Evolutionary conservation across 2,888 invertebrate genomes (phyloP).

Genomic region (Clepsis dumicolana): DNA sequence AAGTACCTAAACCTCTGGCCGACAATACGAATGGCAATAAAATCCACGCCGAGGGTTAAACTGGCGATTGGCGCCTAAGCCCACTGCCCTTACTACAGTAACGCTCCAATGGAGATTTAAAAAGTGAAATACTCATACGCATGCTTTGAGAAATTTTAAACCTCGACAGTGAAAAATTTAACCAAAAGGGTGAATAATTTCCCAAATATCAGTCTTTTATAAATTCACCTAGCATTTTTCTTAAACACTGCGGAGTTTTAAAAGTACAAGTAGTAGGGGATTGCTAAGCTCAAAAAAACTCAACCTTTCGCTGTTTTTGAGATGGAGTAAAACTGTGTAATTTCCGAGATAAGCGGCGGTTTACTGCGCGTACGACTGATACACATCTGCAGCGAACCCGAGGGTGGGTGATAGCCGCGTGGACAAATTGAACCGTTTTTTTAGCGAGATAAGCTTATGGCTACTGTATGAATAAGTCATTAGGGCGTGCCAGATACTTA

Average conservation of each 20-base stretch:
- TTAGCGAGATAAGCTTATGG: conserved; percentile 50
- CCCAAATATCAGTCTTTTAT: no score
- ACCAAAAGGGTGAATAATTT: no score
- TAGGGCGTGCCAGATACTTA: conserved; percentile 4
- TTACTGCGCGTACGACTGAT: conserved; percentile 64
- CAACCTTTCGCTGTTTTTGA: conserved; percentile 71
- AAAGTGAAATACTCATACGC: no score
- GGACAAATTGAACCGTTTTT: conserved; percentile 52
- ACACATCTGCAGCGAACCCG: conserved; percentile 64
- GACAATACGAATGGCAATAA: conserved; percentile 84
- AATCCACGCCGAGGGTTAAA: conserved; percentile 73
- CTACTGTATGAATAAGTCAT: conserved; percentile 46
- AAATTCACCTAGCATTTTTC: no score
- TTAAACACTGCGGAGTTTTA: neutral
- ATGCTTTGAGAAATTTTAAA: no score
- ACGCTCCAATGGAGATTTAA: neutral
- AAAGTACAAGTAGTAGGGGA: conserved; percentile 56
- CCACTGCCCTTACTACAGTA: conserved; percentile 62
- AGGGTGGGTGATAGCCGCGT: conserved; percentile 52
- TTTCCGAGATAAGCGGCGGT: conserved; percentile 77
- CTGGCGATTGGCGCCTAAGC: conserved; percentile 71
- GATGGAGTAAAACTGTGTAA: conserved; percentile 76
- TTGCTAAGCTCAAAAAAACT: conserved; percentile 64
- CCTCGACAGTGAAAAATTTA: no score
- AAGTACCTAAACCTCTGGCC: conserved; percentile 77